Base-by-base conservation (phyloP, 1,140 invertebrate species). In the Panagrolaimus sp. region DNA sequence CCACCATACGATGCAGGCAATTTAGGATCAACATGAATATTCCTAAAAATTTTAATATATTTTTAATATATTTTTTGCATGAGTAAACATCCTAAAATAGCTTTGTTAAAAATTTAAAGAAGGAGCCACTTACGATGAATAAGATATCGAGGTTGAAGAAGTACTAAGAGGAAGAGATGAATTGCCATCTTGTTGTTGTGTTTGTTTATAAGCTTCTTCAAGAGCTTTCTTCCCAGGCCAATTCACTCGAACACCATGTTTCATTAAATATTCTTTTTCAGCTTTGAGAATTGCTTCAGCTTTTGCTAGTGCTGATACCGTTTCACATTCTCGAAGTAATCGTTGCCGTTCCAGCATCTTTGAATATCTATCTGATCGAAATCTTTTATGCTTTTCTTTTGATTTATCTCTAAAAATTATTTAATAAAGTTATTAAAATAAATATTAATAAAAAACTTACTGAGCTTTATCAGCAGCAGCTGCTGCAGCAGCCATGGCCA, bases 251-350 rank as follows among this genome's bases (percentile, higher is more conserved):
- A 58, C 52, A 38, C 32, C 32, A 38, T 38, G 32, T 38, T 38
- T 38, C 32, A 38, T 38, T 38, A 38, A 38, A 38, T 38, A 38
- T n/a, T 21, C 52, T 28, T 58, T 58, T 28, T 58, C 52, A 58
- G 21, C 52, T 21, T 14, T 17, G 1, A 58, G 52, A 5, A 58
- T 12, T 26, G 28, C 28, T n/a, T 58, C 28, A 3, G 52, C 52
- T 58, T 28, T 14, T 24, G 52, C 52, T 28, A 58, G 52, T 8
- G 52, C 52, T n/a, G 52, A 58, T 21, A 58, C 21, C 10, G 21
- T 28, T 58, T 58, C 52, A 21, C 52, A 58, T 58, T 58, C 52
- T 21, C 52, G 15, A 5, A 58, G 5, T 28, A 58, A n/a, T 26
- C 21, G 1, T 24, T 58, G 52, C 4, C 52, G 12, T 21, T 58